Conservation (phyloP, 2,888 invertebrate genomes). For the Lochmaea crataegi region DNA sequence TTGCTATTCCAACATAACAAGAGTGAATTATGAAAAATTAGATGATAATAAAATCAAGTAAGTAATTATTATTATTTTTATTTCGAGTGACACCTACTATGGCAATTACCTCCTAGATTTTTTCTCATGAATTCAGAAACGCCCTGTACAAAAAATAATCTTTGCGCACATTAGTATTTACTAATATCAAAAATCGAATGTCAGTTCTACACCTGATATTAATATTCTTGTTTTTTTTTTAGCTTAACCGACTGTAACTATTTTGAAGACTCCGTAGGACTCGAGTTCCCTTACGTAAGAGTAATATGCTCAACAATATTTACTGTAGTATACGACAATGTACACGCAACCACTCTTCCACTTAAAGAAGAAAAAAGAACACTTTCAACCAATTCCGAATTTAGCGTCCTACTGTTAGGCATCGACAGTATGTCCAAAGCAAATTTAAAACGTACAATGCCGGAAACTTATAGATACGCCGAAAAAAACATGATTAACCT, state of each 20-base stretch:
- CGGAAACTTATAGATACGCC: slow-evolving; percentile 76
- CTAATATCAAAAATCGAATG: no score
- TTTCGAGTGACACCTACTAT: no score
- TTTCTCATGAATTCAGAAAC: no score
- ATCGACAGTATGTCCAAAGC: slow-evolving; percentile 87
- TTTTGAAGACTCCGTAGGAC: slow-evolving; percentile 34
- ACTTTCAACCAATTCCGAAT: slow-evolving; percentile 61
- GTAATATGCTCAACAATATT: slow-evolving; percentile 31
- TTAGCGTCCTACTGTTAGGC: slow-evolving; percentile 80
- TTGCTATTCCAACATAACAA: slow-evolving; percentile 59
- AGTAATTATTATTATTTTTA: slow-evolving; percentile 20
- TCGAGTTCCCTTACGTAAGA: slow-evolving; percentile 33
- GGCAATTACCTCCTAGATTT: no score
- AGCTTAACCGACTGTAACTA: slow-evolving; percentile 35
- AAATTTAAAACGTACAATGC: slow-evolving; percentile 81
- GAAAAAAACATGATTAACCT: slow-evolving; percentile 65
- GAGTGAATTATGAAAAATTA: slow-evolving; percentile 46
- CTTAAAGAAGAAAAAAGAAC: slow-evolving; percentile 40
- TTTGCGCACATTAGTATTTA: no score
- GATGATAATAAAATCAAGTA: slow-evolving; percentile 51
- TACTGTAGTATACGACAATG: slow-evolving; percentile 64
- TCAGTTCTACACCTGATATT: no score
- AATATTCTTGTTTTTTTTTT: slow-evolving; percentile 14
- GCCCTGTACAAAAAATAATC: no score
- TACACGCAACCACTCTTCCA: slow-evolving; percentile 66